phyloP scores from a whole-genome alignment of 2,797 vertebrate species.

The Crocidura indochinensis region DNA sequence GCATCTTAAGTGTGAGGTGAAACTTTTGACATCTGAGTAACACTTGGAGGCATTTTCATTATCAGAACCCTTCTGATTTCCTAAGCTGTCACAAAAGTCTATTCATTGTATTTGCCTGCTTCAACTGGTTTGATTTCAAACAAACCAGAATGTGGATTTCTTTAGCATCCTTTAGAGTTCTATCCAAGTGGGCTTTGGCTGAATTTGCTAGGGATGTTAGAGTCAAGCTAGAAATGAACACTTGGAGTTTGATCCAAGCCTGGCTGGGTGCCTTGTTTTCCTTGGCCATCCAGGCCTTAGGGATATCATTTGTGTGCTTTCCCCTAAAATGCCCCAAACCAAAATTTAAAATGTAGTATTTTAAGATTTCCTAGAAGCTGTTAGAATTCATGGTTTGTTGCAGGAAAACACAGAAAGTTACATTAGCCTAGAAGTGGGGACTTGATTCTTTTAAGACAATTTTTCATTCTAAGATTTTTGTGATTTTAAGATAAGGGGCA shows the following conservation, averaged over 20 bases:
- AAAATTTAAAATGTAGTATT: constrained; percentile 58
- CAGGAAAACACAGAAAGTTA: constrained; percentile 39
- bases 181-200: constrained; percentile 19
- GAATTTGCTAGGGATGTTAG: not conserved
- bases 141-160: constrained; percentile 32
- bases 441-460: constrained; percentile 44
- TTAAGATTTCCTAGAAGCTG: constrained; percentile 46
- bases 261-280: constrained; percentile 11
- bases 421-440: constrained; percentile 21
- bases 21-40: not conserved
- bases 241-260: constrained; percentile 31
- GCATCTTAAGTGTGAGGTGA: not conserved
- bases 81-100: not conserved
- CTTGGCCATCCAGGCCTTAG: not conserved
- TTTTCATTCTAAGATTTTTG: constrained; percentile 74
- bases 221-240: not conserved
- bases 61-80: not conserved
- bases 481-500: constrained; percentile 57
- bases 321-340: constrained; percentile 13
- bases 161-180: not conserved
- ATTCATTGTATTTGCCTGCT: not conserved
- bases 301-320: not conserved
- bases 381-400: constrained; percentile 46
- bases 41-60: constrained; percentile 31
- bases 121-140: constrained; percentile 46